A percentile compares a stretch with the other conserved stretches of the same genome.
phyloP scores from a whole-genome alignment of 2,113 vertebrate genomes.

The Cryptotis parvus region DNA sequence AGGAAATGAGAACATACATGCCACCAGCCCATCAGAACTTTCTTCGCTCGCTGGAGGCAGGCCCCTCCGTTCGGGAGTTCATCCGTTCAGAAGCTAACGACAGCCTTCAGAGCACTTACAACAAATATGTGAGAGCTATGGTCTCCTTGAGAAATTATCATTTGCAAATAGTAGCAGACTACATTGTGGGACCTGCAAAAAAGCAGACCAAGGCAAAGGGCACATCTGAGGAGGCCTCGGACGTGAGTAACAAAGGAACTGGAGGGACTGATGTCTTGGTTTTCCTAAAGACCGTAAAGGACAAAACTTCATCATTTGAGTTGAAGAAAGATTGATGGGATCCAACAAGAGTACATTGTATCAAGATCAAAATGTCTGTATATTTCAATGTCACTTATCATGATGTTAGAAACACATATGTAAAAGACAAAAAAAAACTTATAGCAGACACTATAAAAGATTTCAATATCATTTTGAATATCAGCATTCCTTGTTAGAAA shows the following conservation, averaged over 20 bases:
- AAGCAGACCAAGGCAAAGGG: constrained; percentile 62
- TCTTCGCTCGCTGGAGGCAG: constrained; percentile 85
- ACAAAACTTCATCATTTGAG: constrained; percentile 78
- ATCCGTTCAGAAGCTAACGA: constrained; percentile 77
- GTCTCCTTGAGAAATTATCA: constrained; percentile 88
- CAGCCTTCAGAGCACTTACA: constrained; percentile 79
- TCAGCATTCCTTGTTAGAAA: background rate
- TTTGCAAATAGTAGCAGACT: constrained; percentile 87
- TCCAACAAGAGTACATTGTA: background rate
- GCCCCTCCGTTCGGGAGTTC: constrained; percentile 86
- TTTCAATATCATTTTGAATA: background rate
- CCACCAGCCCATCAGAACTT: constrained; percentile 88
- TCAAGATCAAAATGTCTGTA: background rate
- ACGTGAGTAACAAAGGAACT: constrained; percentile 87
- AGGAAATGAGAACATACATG: constrained; percentile 92
- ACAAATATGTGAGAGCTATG: constrained; percentile 86
- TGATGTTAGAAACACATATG: background rate
- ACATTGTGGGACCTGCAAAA: constrained; percentile 85
- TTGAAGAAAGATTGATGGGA: constrained; percentile 11
- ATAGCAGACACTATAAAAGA: background rate
- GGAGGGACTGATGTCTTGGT: constrained; percentile 89
- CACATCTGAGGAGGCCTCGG: constrained; percentile 69
- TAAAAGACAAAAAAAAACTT: background rate
- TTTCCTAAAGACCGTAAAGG: constrained; percentile 88
- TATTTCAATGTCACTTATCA: background rate